phyloP scores from a whole-genome alignment of 2,888 invertebrate species.

The Drosophila atripex region DNA sequence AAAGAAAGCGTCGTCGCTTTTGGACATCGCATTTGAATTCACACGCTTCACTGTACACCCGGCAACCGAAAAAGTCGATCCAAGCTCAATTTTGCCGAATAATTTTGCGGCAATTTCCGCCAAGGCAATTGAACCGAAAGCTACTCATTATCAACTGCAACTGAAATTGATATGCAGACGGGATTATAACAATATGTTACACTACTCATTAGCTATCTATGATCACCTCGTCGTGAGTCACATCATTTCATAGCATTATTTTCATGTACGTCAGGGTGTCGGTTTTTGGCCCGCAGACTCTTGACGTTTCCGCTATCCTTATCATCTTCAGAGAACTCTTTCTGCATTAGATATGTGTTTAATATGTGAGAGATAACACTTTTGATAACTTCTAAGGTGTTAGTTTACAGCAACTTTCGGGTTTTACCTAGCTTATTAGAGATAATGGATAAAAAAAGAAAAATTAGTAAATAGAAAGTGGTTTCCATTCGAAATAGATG shows the following conservation, averaged over 20 bases:
- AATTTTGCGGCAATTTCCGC: background rate
- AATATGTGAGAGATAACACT: background rate
- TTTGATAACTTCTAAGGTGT: too few relatives aligned
- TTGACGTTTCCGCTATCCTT: slow-evolving; percentile 18
- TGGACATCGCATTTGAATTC: slow-evolving; percentile 64
- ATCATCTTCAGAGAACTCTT: slow-evolving; percentile 14
- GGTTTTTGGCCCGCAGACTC: slow-evolving; percentile 17
- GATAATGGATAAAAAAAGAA: background rate
- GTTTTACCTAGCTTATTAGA: background rate
- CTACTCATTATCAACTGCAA: background rate
- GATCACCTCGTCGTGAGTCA: background rate
- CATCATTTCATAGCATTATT: background rate
- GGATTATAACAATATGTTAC: background rate
- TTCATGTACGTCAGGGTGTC: slow-evolving; percentile 13
- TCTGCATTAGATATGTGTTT: slow-evolving; percentile 14
- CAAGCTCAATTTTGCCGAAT: slow-evolving; percentile 32
- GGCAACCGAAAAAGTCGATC: slow-evolving; percentile 28
- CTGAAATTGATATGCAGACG: background rate
- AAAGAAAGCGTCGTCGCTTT: slow-evolving; percentile 69
- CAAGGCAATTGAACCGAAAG: background rate
- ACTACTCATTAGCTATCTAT: background rate
- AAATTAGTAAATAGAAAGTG: too few relatives aligned
- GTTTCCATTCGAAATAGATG: too few relatives aligned
- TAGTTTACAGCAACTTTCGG: too few relatives aligned
- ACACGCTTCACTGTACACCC: slow-evolving; percentile 63